Conservation (phyloP, 2,113 vertebrate species). For the Onychostruthus taczanowskii region DNA sequence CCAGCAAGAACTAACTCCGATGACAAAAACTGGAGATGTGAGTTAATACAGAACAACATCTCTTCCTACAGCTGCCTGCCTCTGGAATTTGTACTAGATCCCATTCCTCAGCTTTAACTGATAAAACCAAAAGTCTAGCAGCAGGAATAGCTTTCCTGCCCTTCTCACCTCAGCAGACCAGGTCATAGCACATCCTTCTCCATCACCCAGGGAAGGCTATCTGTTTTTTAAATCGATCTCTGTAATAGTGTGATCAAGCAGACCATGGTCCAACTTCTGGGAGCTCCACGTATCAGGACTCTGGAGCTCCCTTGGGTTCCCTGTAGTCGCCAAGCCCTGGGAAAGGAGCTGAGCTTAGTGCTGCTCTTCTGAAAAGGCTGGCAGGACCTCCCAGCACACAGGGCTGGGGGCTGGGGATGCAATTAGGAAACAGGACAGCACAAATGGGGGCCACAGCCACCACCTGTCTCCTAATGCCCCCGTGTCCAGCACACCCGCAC, state of each 20-base stretch:
- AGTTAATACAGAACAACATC: not conserved
- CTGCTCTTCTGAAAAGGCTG: not conserved
- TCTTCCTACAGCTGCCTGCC: not conserved
- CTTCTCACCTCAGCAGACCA: fast-evolving
- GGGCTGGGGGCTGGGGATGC: not conserved
- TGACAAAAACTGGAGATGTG: not conserved
- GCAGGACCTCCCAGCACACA: not conserved
- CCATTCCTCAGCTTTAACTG: not conserved
- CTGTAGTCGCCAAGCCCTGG: not conserved
- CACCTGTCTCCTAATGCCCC: fast-evolving
- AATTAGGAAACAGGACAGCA: not conserved
- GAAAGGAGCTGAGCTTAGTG: not conserved
- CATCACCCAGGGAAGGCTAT: not conserved
- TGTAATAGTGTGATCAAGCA: not conserved
- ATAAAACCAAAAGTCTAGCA: not conserved
- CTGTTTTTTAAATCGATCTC: not conserved
- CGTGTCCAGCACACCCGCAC: fast-evolving
- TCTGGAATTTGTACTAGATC: not conserved
- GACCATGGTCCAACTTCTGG: not conserved
- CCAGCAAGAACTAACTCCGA: not conserved
- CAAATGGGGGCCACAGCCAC: not conserved
- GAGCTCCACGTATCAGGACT: fast-evolving
- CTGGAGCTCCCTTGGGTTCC: not conserved
- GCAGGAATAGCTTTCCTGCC: not conserved
- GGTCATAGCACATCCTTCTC: not conserved